These are phyloP conservation scores for Calypte anna DNA, from an alignment of 2,113 vertebrate genomes.

Conservation along the genomic window DNA sequence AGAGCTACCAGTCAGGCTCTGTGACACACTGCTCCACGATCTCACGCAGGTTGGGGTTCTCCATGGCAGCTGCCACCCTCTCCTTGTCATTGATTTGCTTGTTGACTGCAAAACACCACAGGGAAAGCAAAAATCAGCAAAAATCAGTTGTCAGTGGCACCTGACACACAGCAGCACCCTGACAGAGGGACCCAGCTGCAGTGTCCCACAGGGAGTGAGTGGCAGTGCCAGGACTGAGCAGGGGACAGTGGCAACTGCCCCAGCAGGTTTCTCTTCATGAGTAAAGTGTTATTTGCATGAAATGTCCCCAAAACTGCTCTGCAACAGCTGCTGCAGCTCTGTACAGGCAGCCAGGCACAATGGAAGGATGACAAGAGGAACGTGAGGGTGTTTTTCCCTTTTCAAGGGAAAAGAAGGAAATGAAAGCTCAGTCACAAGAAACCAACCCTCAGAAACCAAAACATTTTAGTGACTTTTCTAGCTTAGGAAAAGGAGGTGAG, in stretches of 20 bases:
- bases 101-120: slow-evolving; percentile 85
- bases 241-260: neutral
- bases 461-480: rapidly evolving
- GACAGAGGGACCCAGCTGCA: rapidly evolving
- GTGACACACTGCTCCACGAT: slow-evolving; percentile 96
- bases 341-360: neutral
- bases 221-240: neutral
- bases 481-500: neutral
- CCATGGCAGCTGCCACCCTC: slow-evolving; percentile 98
- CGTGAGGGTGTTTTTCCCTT: rapidly evolving
- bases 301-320: neutral
- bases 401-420: too few relatives aligned
- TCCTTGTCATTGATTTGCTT: slow-evolving; percentile 99
- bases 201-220: rapidly evolving
- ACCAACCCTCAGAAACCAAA: rapidly evolving
- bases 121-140: neutral
- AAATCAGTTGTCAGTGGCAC: neutral
- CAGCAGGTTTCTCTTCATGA: too few relatives aligned
- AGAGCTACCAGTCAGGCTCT: slow-evolving; percentile 83
- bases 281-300: neutral
- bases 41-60: slow-evolving; percentile 92
- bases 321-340: neutral
- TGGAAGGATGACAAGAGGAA: too few relatives aligned
- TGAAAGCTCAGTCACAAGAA: neutral
- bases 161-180: rapidly evolving